These are phyloP conservation scores for Enteromius argenteus DNA, from an alignment of 2,797 vertebrate species.

Conservation along the genomic window DNA sequence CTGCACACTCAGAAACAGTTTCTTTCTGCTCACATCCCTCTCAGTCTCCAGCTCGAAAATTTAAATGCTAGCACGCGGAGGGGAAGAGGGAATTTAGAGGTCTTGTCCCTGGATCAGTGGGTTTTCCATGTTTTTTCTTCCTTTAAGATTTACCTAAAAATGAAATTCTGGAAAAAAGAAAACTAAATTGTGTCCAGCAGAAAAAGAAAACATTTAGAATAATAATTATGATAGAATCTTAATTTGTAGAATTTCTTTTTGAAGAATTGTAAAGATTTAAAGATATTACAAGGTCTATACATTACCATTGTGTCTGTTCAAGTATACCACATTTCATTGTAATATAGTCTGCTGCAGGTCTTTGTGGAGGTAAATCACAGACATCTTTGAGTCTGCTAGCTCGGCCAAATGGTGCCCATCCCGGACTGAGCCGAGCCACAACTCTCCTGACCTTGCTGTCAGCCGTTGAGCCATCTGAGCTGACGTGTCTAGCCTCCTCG, in stretches of 20 bases:
- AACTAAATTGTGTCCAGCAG: not conserved
- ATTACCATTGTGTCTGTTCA: not conserved
- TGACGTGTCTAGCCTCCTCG: slow-evolving; percentile 78
- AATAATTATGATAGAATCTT: not conserved
- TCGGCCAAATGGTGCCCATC: slow-evolving; percentile 44
- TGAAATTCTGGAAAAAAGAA: not conserved
- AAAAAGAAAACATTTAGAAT: not conserved
- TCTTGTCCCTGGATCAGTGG: not conserved
- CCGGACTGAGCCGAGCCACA: slow-evolving; percentile 46
- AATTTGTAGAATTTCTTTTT: not conserved
- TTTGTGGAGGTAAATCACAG: slow-evolving; percentile 47
- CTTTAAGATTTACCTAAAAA: not conserved
- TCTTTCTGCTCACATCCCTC: not conserved
- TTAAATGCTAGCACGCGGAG: not conserved
- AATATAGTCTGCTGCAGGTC: slow-evolving; percentile 36
- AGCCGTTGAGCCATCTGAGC: slow-evolving; percentile 75
- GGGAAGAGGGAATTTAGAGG: not conserved
- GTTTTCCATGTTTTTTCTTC: slow-evolving; percentile 6
- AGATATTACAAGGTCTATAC: not conserved
- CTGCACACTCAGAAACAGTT: slow-evolving; percentile 14
- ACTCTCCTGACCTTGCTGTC: slow-evolving; percentile 79
- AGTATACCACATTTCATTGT: not conserved
- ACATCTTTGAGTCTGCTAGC: slow-evolving; percentile 45
- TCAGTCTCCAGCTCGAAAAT: not conserved
- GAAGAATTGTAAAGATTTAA: not conserved